A percentile compares a stretch with the other conserved stretches of the same genome.
phyloP scores from a whole-genome alignment of 2,888 invertebrate genomes.

The Oxycera nigricornis region DNA sequence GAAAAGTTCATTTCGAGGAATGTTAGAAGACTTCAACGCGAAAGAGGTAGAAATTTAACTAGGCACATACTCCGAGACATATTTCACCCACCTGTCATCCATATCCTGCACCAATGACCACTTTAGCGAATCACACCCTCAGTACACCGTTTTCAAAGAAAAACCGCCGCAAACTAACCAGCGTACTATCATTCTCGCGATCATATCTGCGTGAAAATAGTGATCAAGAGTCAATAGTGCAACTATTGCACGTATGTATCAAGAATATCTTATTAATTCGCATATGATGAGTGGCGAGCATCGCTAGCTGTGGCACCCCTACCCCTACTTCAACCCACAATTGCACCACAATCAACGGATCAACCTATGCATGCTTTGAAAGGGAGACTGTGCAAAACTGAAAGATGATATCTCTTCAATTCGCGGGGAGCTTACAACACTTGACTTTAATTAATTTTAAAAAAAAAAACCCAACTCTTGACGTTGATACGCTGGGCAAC shows the following conservation, averaged over 20 bases:
- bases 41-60: too few relatives aligned
- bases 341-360: background rate
- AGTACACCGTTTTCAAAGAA: background rate
- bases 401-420: background rate
- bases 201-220: background rate
- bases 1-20: too few relatives aligned
- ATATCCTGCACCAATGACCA: background rate
- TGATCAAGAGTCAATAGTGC: conserved; percentile 21
- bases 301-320: background rate
- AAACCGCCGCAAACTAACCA: background rate
- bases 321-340: too few relatives aligned
- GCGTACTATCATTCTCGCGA: background rate
- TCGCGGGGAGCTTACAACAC: background rate
- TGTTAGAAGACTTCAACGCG: too few relatives aligned
- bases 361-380: background rate
- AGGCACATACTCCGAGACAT: background rate
- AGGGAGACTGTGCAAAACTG: background rate
- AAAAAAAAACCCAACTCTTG: background rate
- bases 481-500: too few relatives aligned
- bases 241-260: background rate
- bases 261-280: conserved; percentile 11
- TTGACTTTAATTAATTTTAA: conserved; percentile 4
- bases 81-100: background rate
- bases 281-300: conserved; percentile 4
- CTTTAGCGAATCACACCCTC: background rate